Percentiles rank a stretch among this genome's conserved stretches.
phyloP scores from a whole-genome alignment of 2,888 invertebrate species.

The Amphipoea oculea region DNA sequence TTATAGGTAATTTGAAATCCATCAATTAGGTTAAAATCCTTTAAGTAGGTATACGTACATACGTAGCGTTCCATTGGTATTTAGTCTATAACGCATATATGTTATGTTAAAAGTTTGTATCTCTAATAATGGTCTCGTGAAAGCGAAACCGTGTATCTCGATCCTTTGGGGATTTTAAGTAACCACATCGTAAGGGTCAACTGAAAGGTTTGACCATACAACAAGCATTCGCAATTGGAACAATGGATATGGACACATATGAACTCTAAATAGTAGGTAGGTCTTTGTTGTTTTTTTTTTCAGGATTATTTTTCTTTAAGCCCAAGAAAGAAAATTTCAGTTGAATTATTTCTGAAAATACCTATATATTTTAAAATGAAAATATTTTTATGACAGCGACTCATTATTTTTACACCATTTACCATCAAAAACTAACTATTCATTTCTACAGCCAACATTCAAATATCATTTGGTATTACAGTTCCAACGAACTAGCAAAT shows the following conservation, averaged over 20 bases:
- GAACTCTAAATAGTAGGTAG: constrained; percentile 38
- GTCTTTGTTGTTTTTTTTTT: constrained; percentile 30
- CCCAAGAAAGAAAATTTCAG: not conserved
- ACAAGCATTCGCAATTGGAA: constrained; percentile 75
- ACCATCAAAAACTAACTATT: constrained; percentile 29
- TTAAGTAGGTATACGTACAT: not conserved
- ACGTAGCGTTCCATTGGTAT: constrained; percentile 38
- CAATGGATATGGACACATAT: constrained; percentile 61
- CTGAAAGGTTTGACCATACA: constrained; percentile 86
- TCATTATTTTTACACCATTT: constrained; percentile 11
- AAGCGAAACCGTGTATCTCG: constrained; percentile 86
- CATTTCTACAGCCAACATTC: constrained; percentile 19
- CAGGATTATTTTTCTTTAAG: not conserved
- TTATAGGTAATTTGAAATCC: constrained; percentile 27
- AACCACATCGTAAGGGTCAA: constrained; percentile 87
- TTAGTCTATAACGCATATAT: constrained; percentile 39
- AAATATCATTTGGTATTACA: constrained; percentile 45
- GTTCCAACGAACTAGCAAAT: constrained; percentile 49
- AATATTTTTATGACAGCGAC: not conserved
- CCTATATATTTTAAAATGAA: not conserved
- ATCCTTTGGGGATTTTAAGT: constrained; percentile 83
- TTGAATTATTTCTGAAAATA: constrained; percentile 1
- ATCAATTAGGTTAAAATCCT: constrained; percentile 45
- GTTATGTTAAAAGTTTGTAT: constrained; percentile 70
- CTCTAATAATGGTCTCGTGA: constrained; percentile 78